These are phyloP conservation scores for Madoqua kirkii DNA, from an alignment of 2,113 vertebrate species.

Conservation along the genomic window DNA sequence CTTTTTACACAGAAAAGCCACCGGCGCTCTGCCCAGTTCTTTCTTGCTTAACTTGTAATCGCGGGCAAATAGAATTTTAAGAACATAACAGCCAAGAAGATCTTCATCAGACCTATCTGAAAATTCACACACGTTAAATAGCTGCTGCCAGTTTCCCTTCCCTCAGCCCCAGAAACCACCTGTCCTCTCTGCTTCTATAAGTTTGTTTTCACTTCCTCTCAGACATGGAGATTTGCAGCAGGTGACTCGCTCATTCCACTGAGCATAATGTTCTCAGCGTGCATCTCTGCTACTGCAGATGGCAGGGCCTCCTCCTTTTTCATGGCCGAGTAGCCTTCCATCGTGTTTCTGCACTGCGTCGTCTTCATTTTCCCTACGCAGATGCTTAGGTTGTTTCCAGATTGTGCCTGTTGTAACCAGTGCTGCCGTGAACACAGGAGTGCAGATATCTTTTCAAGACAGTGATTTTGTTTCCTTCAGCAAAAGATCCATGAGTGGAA, in stretches of 20 bases:
- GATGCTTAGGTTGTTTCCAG: neutral
- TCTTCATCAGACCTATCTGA: neutral
- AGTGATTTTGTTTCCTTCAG: neutral
- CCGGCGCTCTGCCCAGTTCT: neutral
- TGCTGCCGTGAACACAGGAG: neutral
- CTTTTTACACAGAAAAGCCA: neutral
- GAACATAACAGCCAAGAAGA: neutral
- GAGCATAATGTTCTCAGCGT: accelerated
- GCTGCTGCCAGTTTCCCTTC: neutral
- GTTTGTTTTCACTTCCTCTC: neutral
- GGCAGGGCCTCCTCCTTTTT: neutral
- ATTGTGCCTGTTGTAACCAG: neutral
- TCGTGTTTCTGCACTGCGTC: accelerated
- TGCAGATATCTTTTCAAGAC: neutral
- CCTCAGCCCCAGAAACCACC: neutral
- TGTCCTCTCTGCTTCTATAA: neutral
- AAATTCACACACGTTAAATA: neutral
- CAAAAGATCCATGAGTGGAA: accelerated
- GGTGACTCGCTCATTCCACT: accelerated
- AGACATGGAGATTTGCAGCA: accelerated
- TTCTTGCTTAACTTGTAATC: neutral
- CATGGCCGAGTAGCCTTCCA: accelerated
- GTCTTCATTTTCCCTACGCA: accelerated
- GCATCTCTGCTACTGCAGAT: neutral
- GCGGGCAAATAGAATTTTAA: neutral